Percentiles rank a stretch among this genome's conserved stretches.
phyloP scores from a whole-genome alignment of 2,797 vertebrate genomes.

The Telmatherina bonti region DNA sequence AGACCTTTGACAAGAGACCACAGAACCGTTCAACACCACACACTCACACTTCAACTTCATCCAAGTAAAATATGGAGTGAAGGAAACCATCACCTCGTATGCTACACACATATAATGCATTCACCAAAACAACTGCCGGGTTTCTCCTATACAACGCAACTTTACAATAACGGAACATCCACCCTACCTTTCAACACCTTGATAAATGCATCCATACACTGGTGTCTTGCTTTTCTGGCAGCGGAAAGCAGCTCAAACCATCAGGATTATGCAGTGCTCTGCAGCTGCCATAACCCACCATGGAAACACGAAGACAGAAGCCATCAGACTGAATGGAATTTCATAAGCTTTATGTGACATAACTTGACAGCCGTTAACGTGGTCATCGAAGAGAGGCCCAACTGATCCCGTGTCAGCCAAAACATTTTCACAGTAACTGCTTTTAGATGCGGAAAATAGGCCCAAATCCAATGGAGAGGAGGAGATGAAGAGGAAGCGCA shows the following conservation, averaged over 20 bases:
- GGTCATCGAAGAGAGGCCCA: constrained; percentile 1
- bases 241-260: not conserved
- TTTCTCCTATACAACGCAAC: not conserved
- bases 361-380: not conserved
- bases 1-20: constrained; percentile 53
- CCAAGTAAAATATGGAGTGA: constrained; percentile 37
- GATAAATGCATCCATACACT: constrained; percentile 26
- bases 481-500: constrained; percentile 24
- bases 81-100: constrained; percentile 18
- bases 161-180: not conserved
- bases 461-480: constrained; percentile 11
- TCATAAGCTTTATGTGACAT: constrained; percentile 9
- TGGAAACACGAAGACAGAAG: not conserved
- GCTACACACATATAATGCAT: constrained; percentile 1
- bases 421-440: constrained; percentile 29
- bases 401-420: constrained; percentile 38
- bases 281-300: not conserved
- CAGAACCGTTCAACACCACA: constrained; percentile 49
- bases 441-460: constrained; percentile 39
- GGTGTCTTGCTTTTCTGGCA: constrained; percentile 9
- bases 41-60: constrained; percentile 18
- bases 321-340: not conserved
- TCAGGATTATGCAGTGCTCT: not conserved
- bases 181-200: constrained; percentile 18
- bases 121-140: not conserved